Evolutionary conservation across 2,113 vertebrate species (phyloP), one percentile per base, ranked within the genome.

Genomic region (Corythornis madagascariensis): DNA sequence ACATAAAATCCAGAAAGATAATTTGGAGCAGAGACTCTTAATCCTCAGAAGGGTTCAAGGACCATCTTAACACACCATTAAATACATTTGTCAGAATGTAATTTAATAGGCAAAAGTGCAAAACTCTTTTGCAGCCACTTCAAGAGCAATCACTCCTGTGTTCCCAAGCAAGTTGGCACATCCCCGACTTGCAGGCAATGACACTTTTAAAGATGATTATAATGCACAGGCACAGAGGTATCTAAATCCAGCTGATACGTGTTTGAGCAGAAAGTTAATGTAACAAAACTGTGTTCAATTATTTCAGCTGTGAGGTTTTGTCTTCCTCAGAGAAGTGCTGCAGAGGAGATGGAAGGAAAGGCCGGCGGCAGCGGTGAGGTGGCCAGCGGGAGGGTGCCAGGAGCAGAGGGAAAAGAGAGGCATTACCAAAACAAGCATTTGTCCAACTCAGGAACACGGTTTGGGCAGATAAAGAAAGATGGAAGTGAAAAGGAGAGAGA

Each of bases 311-410:
- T 91, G 89, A 86, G 72, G 63, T 93, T 96, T 83, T 96, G 60
- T 97, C 69, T 96, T 70, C 93, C 94, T 53, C 81, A 98, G 98
- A 97, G 82, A 93, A 93, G 57, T 2, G 7, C 87, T n/a, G 52
- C 4, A 1, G 94, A 95, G 35, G 90, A 89, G 17, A 14, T 12
- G 24, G 93, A 95, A 92, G 96, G 83, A 47, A 75, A 85, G 26
- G 21, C 24, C 0, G 0, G 20, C 1, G 21, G 85, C 31, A 13
- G 60, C 2, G 4, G 55, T 0, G 20, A 86, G 33, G 33, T 1
- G 5, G 38, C 38, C 3, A 2, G 80, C 0, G 1, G 75, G 42
- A 91, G 61, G 17, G 25, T 63, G 52, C 65, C 84, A 8, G 83
- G 87, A 57, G 40, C 48, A 78, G 81, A 90, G 21, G 70, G 5